Percentiles rank a stretch among this genome's conserved stretches.
phyloP scores from a whole-genome alignment of 2,888 invertebrate species.

The Macrophya alboannulata region DNA sequence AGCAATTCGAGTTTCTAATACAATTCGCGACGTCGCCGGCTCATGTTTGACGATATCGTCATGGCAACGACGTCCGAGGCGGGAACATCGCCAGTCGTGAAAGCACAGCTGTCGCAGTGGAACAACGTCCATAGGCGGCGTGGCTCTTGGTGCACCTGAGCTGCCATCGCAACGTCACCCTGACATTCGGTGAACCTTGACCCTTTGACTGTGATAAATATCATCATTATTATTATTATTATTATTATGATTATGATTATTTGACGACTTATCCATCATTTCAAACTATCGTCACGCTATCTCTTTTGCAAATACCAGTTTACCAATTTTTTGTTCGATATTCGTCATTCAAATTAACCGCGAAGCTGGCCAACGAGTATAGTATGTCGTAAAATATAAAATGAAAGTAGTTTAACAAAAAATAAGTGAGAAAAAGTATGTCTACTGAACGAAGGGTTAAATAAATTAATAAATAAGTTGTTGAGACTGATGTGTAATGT shows the following conservation, averaged over 20 bases:
- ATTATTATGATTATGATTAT: background rate
- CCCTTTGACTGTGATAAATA: background rate
- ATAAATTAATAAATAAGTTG: no score
- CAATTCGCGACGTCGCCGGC: constrained; percentile 43
- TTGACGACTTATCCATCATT: background rate
- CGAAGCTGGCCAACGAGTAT: background rate
- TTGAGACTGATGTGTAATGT: background rate
- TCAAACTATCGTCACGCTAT: background rate
- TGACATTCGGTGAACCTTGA: background rate
- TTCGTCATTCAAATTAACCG: background rate
- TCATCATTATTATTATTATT: background rate
- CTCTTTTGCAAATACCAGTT: background rate
- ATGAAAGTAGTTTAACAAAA: background rate
- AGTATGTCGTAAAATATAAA: background rate
- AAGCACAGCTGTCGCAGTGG: constrained; percentile 34
- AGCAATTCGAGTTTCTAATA: constrained; percentile 22
- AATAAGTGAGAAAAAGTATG: background rate
- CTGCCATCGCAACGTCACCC: background rate
- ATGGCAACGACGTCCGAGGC: constrained; percentile 53
- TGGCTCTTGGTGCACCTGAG: background rate
- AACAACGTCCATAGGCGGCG: background rate
- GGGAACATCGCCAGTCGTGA: constrained; percentile 51
- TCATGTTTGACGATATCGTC: constrained; percentile 45
- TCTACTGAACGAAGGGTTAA: background rate
- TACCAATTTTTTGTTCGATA: background rate